These are phyloP conservation scores for Dasyurus viverrinus DNA, from an alignment of 2,113 vertebrate genomes.

Conservation along the genomic window DNA sequence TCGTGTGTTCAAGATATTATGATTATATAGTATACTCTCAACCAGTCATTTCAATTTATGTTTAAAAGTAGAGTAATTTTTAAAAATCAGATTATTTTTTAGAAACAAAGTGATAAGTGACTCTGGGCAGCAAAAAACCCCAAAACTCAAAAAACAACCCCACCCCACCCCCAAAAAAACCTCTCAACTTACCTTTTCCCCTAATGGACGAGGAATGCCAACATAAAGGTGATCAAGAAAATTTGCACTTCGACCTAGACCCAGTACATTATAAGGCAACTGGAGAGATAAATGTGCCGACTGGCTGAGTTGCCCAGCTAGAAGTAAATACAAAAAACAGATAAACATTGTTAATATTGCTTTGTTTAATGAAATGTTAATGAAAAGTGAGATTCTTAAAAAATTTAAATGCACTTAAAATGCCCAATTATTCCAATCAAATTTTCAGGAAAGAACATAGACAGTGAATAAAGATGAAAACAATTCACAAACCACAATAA, in stretches of 20 bases:
- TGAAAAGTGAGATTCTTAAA: background rate
- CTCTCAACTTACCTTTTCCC: constrained; percentile 87
- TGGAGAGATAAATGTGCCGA: constrained; percentile 96
- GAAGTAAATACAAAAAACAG: constrained; percentile 45
- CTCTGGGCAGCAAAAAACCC: background rate
- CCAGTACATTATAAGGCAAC: constrained; percentile 96
- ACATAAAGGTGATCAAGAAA: constrained; percentile 97
- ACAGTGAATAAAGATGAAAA: background rate
- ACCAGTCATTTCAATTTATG: background rate
- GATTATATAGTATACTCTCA: background rate
- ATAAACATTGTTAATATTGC: background rate
- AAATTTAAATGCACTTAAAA: background rate
- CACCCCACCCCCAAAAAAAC: too few relatives aligned
- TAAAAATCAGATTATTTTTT: constrained; percentile 26
- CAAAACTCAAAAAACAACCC: background rate
- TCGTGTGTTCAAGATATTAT: background rate
- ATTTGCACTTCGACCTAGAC: constrained; percentile 96
- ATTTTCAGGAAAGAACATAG: constrained; percentile 25
- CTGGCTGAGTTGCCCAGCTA: constrained; percentile 97
- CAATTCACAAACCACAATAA: background rate
- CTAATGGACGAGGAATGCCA: constrained; percentile 92
- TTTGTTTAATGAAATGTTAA: background rate
- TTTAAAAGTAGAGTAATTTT: background rate
- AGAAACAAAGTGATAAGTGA: constrained; percentile 2
- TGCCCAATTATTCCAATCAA: background rate